These are phyloP conservation scores for Thereuonema tuberculata DNA, from an alignment of 1,140 invertebrate species.

Conservation along the genomic window DNA sequence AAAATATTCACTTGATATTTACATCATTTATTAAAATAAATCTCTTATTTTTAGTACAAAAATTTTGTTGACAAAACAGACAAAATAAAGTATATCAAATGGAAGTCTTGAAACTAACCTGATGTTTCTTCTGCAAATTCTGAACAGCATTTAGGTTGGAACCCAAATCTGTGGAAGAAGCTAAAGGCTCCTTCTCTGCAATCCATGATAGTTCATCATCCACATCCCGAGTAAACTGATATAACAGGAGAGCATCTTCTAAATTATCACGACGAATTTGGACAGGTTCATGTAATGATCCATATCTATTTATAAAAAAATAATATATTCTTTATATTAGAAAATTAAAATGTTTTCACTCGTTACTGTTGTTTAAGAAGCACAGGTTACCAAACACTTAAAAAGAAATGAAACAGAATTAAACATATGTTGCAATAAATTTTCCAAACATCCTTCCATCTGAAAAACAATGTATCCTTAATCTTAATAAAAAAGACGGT, in stretches of 20 bases:
- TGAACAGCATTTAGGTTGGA: slow-evolving; percentile 79
- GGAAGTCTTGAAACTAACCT: slow-evolving; percentile 28
- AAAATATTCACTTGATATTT: too few relatives aligned
- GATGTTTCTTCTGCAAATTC: slow-evolving; percentile 90
- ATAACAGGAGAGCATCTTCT: slow-evolving; percentile 67
- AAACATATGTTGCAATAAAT: not conserved
- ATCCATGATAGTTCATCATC: slow-evolving; percentile 77
- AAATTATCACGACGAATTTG: slow-evolving; percentile 77
- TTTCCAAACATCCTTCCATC: not conserved
- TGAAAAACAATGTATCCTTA: too few relatives aligned
- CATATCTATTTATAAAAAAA: slow-evolving; percentile 42
- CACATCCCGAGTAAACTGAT: slow-evolving; percentile 70
- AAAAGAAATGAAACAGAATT: not conserved
- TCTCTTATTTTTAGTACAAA: too few relatives aligned
- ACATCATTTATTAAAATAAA: too few relatives aligned
- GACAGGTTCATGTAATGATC: slow-evolving; percentile 71
- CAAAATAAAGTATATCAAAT: too few relatives aligned
- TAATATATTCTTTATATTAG: too few relatives aligned
- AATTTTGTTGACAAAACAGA: too few relatives aligned
- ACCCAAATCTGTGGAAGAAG: slow-evolving; percentile 59
- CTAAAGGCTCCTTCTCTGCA: slow-evolving; percentile 68
- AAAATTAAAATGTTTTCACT: not conserved
- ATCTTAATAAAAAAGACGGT: too few relatives aligned
- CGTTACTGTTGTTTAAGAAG: too few relatives aligned
- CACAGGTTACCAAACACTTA: not conserved